Percentiles rank a stretch among this genome's conserved stretches.
Conservation (phyloP, 2,113 vertebrate genomes). For the Phyllopteryx taeniolatus region DNA sequence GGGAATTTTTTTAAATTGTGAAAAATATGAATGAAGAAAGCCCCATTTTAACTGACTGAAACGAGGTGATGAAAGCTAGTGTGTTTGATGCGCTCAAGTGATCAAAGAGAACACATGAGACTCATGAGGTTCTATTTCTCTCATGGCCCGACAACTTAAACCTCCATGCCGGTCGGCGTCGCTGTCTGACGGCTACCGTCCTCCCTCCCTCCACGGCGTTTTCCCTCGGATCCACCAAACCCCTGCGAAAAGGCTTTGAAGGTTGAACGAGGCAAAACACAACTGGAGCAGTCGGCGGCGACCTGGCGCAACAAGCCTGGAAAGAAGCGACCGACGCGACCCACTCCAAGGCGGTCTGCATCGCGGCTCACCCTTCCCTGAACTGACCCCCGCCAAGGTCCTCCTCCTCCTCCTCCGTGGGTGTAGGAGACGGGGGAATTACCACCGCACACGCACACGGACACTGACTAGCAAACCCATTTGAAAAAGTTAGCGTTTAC, state of each 20-base stretch:
- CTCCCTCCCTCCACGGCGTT: conserved; percentile 25
- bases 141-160: background rate
- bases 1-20: background rate
- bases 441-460: conserved; percentile 17
- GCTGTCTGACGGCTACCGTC: conserved; percentile 31
- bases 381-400: conserved; percentile 16
- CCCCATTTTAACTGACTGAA: background rate
- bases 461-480: background rate
- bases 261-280: conserved; percentile 49
- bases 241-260: conserved; percentile 66
- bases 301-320: conserved; percentile 4
- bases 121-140: too few relatives aligned
- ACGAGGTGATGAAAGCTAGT: background rate
- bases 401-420: conserved; percentile 25
- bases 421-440: background rate
- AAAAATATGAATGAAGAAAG: too few relatives aligned
- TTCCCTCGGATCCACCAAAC: conserved; percentile 43
- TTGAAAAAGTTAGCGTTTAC: conserved; percentile 46
- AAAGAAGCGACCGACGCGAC: background rate
- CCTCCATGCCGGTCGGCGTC: conserved; percentile 64
- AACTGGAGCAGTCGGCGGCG: background rate
- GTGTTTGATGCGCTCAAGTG: background rate
- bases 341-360: background rate
- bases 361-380: background rate
- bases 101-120: background rate